Evolutionary conservation across 2,888 invertebrate species (phyloP), one percentile per base, ranked within the genome.

Genomic region (Watsonalla binaria): DNA sequence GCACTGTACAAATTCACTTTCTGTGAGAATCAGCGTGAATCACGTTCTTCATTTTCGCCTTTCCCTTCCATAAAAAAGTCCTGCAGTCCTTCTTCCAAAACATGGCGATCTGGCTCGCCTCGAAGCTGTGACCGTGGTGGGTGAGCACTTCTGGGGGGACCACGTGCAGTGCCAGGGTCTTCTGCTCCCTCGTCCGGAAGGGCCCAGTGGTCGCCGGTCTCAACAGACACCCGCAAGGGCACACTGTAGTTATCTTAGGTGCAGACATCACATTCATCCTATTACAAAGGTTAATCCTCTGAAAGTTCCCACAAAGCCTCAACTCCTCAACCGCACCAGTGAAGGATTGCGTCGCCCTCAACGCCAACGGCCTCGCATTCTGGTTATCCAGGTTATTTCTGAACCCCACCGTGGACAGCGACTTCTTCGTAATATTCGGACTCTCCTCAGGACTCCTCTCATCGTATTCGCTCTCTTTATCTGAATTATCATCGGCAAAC

Each of bases 1-100:
- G 4, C 24, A 24, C 37, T 37, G 8, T 37, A 37, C 37, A 37
- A 37, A 37, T 35, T 63, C 60, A 76, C 52, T 73, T 76, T 65
- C 72, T 80, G 55, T 78, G 68, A 5, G 78, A 78, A 47, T 82
- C 78, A 0, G 77, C 80, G 45, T 78, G 69, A 46, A 80, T 75
- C 4, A 78, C 79, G 53, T 78, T 78, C 65, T 82, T 83, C 63
- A 70, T 70, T 70, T 79, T 83, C 37, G 83, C 75, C 61, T 80
- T 78, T 37, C 88, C 88, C 70, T 91, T 91, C 91, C 91, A 94
- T 53, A 94, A 79, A 89, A 94, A 94, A 87, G 91, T 94, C 67
- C 94, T 86, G 60, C 94, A 94, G 68, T 94, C 94, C 74, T 94
- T 94, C 72, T 94, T 94, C 94, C 94, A 94, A 57, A 92, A 90